These are phyloP conservation scores for Athalia cordata DNA, from an alignment of 2,888 invertebrate genomes.

Conservation along the genomic window DNA sequence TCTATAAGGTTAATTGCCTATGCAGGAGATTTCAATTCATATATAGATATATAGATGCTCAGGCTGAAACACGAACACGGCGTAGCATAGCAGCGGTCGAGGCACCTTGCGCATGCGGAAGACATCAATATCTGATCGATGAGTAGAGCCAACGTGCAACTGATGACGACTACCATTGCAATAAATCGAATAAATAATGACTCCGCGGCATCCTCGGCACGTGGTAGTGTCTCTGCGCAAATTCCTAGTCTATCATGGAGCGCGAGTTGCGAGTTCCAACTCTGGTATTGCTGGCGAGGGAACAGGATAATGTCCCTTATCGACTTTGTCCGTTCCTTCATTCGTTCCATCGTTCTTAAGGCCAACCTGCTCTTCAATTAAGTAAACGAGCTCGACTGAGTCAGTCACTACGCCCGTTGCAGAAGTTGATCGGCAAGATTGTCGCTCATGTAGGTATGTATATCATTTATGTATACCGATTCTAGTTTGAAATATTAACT, in stretches of 20 bases:
- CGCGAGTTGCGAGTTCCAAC: conserved; percentile 3
- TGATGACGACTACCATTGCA: conserved; percentile 44
- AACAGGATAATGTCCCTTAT: conserved; percentile 42
- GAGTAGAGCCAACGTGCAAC: conserved; percentile 43
- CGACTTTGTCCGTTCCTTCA: conserved; percentile 22
- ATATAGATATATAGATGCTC: background rate
- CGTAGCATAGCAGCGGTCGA: conserved; percentile 15
- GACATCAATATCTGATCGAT: conserved; percentile 45
- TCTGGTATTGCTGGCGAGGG: background rate
- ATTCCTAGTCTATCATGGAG: conserved; percentile 38
- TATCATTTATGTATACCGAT: background rate
- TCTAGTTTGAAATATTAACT: background rate
- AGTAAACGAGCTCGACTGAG: conserved; percentile 43
- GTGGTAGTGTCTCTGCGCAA: conserved; percentile 40
- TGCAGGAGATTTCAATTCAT: conserved; percentile 40
- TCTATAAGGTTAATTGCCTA: conserved; percentile 37
- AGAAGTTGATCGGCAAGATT: conserved; percentile 25
- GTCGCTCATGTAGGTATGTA: conserved; percentile 10
- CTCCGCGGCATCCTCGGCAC: conserved; percentile 43
- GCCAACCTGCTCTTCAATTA: conserved; percentile 41
- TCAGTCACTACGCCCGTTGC: conserved; percentile 26
- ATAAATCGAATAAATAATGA: conserved; percentile 46
- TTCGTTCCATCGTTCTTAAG: conserved; percentile 37
- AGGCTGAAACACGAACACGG: conserved; percentile 1
- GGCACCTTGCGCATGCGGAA: conserved; percentile 46